Percentiles rank a stretch among this genome's conserved stretches.
Conservation (phyloP, 2,113 vertebrate species). For the Phodopus roborovskii region DNA sequence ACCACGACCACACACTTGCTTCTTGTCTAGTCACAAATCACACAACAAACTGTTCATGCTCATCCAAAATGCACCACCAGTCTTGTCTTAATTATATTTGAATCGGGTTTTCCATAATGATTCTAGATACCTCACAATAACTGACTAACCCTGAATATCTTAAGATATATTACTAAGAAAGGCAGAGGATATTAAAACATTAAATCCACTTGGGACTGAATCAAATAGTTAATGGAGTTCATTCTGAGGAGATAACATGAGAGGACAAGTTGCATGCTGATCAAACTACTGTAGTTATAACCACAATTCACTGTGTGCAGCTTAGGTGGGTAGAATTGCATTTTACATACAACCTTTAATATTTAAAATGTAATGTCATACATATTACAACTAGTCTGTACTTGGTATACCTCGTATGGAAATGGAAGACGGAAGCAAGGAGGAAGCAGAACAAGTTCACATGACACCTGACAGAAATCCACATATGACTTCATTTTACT, state of each 20-base stretch:
- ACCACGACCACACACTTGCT: not conserved
- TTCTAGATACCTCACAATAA: not conserved
- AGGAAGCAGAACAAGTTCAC: not conserved
- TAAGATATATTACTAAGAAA: constrained; percentile 36
- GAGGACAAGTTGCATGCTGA: constrained; percentile 22
- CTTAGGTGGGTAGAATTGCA: not conserved
- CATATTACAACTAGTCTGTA: not conserved
- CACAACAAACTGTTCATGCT: not conserved
- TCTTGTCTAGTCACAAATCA: constrained; percentile 53
- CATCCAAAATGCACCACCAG: not conserved
- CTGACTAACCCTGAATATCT: constrained; percentile 51
- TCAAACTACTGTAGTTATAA: constrained; percentile 15
- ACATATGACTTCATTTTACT: constrained; percentile 29
- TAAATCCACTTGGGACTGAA: not conserved
- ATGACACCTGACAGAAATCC: constrained; percentile 18
- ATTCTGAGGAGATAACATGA: constrained; percentile 25
- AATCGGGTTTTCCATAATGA: constrained; percentile 32
- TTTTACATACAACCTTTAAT: constrained; percentile 28
- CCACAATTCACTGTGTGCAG: not conserved
- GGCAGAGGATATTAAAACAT: not conserved
- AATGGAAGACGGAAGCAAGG: not conserved
- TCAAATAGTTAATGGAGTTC: not conserved
- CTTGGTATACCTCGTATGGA: not conserved
- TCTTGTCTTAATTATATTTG: constrained; percentile 19
- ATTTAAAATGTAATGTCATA: not conserved